Percentiles rank a stretch among this genome's conserved stretches.
These are phyloP conservation scores for Galeopsomyia nigrocyanea DNA, from an alignment of 2,888 invertebrate species.

Conservation along the genomic window DNA sequence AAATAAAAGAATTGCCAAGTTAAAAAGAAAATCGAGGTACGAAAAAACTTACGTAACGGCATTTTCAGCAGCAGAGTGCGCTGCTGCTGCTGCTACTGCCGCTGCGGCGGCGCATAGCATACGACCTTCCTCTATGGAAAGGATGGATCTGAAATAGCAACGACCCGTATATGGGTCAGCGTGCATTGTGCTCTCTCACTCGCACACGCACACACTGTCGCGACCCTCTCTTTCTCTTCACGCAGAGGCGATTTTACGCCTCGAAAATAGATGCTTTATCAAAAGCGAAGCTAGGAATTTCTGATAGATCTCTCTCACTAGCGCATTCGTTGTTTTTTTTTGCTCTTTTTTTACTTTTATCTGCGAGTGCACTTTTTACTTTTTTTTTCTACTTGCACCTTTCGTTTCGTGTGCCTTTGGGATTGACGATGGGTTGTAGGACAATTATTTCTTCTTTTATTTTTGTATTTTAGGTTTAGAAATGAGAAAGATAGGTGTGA, in stretches of 20 bases:
- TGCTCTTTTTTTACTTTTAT: no score
- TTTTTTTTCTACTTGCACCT: no score
- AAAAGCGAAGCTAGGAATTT: slow-evolving; percentile 29
- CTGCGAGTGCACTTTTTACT: no score
- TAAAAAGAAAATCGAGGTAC: slow-evolving; percentile 47
- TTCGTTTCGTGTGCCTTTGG: no score
- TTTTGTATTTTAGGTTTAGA: no score
- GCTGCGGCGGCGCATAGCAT: slow-evolving; percentile 40
- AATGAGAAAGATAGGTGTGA: no score
- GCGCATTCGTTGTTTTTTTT: no score
- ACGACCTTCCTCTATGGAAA: slow-evolving; percentile 69
- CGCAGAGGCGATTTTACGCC: slow-evolving; percentile 60
- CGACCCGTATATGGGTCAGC: slow-evolving; percentile 70
- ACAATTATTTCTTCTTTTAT: no score
- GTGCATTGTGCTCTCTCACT: slow-evolving; percentile 64
- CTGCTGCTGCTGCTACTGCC: slow-evolving; percentile 20
- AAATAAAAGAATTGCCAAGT: neutral
- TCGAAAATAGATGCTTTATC: slow-evolving; percentile 65
- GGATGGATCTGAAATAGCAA: slow-evolving; percentile 69
- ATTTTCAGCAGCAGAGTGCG: slow-evolving; percentile 47
- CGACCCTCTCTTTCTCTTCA: slow-evolving; percentile 61
- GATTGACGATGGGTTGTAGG: no score
- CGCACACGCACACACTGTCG: slow-evolving; percentile 15
- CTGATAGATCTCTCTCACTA: no score
- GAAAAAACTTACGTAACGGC: slow-evolving; percentile 55